Base-by-base conservation (phyloP, 2,797 vertebrate species). In the Hippocampus kuda region DNA sequence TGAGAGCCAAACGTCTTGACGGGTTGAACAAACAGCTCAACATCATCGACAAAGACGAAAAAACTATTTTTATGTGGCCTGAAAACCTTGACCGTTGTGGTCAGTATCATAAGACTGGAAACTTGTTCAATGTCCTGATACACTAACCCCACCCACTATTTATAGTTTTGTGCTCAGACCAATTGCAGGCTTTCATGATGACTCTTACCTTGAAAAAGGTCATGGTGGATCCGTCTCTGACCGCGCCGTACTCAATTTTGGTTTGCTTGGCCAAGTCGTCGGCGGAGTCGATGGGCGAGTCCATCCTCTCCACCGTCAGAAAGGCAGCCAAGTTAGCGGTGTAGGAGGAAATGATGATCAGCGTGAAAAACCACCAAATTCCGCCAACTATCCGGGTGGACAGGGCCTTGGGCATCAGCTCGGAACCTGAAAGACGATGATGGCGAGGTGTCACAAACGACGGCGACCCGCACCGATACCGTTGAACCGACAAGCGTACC, bases 321-420 rank as follows among this genome's bases (percentile, higher is more conserved):
- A 99, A 98, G 85, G 97, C 97, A 67, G 97, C 97, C 89, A 99
- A 82, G 89, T 98, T 99, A 81, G 97, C 97, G 64, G 97, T 99
- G 71, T 99, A 99, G 51, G 97, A 99, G 69, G 97, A 98, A 85
- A 98, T 96, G 84, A 98, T 97, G 87, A 99, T 97, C 81, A 98
- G 81, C n/a, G 96, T 98, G 83, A 99, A 99, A 89, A 98, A 99
- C 96, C 97, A 98, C 97, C 96, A 99, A 86, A 98, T 99, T 71
- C 95, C 97, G 83, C 95, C 97, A 67, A 99, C 95, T 87, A 99
- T 98, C 89, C 97, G 93, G 51, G 97, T 98, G 18, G 97, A 99
- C 74, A 98, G 93, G 80, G 97, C 97, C 89, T 96, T 98, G 68
- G 97, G 97, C 96, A 98, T 97, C 86, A 98, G 88, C 84, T 99